Evolutionary conservation across 2,797 vertebrate genomes (phyloP).

Genomic region (Coregonus sp.): DNA sequence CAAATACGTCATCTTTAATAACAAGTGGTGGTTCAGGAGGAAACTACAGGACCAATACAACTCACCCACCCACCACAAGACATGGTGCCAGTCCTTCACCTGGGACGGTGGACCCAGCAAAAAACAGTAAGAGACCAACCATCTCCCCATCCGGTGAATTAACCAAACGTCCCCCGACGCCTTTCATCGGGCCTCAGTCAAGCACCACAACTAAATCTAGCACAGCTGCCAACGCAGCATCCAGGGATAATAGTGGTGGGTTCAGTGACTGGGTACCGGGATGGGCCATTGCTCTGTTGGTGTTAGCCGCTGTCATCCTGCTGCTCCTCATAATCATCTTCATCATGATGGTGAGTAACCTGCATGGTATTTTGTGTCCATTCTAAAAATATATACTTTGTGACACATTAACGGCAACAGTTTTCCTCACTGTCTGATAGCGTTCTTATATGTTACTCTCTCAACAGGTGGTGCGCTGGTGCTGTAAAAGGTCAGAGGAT

Average conservation of each 20-base stretch:
- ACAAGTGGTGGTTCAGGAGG: neutral
- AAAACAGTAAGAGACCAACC: neutral
- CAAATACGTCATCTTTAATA: neutral
- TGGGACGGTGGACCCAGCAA: neutral
- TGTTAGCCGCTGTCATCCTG: slow-evolving; percentile 57
- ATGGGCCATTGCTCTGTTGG: slow-evolving; percentile 67
- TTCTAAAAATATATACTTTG: too few relatives aligned
- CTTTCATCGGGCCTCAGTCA: neutral
- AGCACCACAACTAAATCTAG: neutral
- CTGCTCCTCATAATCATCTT: slow-evolving; percentile 67
- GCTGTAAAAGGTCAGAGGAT: slow-evolving; percentile 33
- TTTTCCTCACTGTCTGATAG: neutral
- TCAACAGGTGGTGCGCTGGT: slow-evolving; percentile 54
- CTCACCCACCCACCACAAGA: neutral
- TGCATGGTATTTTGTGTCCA: neutral
- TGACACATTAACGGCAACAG: neutral
- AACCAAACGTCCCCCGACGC: neutral
- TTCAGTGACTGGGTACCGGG: slow-evolving; percentile 47
- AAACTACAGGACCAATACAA: neutral
- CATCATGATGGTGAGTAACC: slow-evolving; percentile 62
- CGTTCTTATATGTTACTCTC: neutral
- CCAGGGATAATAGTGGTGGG: neutral
- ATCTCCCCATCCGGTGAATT: neutral
- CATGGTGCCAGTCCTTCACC: neutral
- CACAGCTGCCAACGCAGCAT: neutral